Evolutionary conservation across 2,888 invertebrate species (phyloP).

Genomic region (Lysandra bellargus): DNA sequence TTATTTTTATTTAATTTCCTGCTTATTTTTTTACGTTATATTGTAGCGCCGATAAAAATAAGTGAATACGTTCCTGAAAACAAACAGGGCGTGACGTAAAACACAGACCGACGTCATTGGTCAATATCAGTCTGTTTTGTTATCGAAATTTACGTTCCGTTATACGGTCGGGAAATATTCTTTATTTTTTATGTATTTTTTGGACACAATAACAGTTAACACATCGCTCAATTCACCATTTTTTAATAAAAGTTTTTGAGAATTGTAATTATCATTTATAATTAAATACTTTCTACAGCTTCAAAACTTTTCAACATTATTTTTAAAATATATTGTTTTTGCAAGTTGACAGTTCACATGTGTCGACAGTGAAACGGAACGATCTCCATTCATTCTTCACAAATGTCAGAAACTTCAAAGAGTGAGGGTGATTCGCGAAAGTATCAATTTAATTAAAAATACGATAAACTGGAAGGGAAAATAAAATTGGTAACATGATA

Average conservation of each 20-base stretch:
- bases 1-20: constrained; percentile 48
- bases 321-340: neutral
- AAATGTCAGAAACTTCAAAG: constrained; percentile 67
- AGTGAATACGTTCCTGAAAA: constrained; percentile 74
- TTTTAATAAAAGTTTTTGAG: neutral
- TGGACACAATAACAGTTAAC: no score
- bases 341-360: neutral
- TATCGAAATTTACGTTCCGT: constrained; percentile 55
- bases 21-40: constrained; percentile 58
- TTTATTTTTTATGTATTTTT: neutral
- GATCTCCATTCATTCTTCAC: constrained; percentile 58
- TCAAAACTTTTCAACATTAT: neutral
- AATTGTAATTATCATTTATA: neutral
- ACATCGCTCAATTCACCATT: neutral
- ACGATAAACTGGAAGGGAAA: constrained; percentile 51
- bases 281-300: no score
- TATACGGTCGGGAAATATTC: constrained; percentile 42
- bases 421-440: constrained; percentile 57
- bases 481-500: constrained; percentile 57
- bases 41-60: constrained; percentile 58
- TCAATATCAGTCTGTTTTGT: constrained; percentile 47
- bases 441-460: constrained; percentile 45
- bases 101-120: constrained; percentile 65
- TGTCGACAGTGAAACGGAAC: constrained; percentile 49
- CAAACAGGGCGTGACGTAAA: constrained; percentile 73